Base-by-base conservation (phyloP, 53 echinoderm and acorn worm species). In the Hippasteria phrygiana region DNA sequence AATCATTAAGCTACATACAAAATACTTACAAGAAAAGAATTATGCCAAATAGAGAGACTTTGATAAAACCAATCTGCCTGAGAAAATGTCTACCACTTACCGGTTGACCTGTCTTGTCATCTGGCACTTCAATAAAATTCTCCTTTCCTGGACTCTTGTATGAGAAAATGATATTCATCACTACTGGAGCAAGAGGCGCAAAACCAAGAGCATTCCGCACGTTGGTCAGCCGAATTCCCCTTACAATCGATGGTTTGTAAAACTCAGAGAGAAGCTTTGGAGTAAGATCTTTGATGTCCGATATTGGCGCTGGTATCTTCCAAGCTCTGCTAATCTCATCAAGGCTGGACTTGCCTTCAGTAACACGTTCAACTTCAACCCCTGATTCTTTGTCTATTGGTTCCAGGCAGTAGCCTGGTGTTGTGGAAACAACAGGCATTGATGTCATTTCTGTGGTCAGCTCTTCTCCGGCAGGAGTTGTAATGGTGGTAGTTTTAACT, bases 361-460 rank as follows among this genome's bases (percentile, higher is more conserved):
- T 70, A 13, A 36, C 20, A 20, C 34, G 70, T 35, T 38, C 39
- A 16, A 38, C 70, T 37, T 70, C 39, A 11, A 70, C 33, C 20
- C 70, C 70, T 29, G 12, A 33, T 33, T 70, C 14, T 36, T 70
- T 36, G 20, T 36, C 70, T 36, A 70, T 70, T 33, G 70, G 37
- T 38, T 18, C 70, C 5, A 70, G 70, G n/a, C 70, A 70, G 70
- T 70, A 70, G 22, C 71, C 71, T 71, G 71, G 71, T 36, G 71
- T 71, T 39, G 71, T 71, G 40, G 71, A 71, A 14, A 71, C 8
- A 20, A 71, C 18, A 34, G 70, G 70, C 70, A 70, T 5, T 5
- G 70, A 70, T 70, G 70, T 70, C 4, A 17, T 36, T 4, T 2
- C 37, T 13, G 38, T 71, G 37, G 71, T 71, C 7, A 22, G 37